Evolutionary conservation across 2,113 vertebrate genomes (phyloP).

Genomic region (Syngnathoides biaculeatus): DNA sequence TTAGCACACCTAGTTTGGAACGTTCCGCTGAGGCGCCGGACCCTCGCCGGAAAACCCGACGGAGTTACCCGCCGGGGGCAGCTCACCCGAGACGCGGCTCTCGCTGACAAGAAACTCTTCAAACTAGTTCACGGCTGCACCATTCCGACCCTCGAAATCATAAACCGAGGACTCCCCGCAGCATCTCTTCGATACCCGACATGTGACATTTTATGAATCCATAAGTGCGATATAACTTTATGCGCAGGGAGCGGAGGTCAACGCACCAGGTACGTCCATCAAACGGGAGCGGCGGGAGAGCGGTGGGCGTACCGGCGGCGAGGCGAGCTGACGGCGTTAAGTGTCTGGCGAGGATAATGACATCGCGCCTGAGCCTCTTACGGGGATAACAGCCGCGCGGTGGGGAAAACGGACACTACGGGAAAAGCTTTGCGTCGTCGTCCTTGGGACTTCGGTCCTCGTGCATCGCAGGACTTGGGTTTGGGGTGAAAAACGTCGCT

Average conservation of each 20-base stretch:
- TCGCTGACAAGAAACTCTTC: too few species aligned
- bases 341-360: constrained; percentile 12
- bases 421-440: not conserved
- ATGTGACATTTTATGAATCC: not conserved
- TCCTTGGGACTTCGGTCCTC: not conserved
- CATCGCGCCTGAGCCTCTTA: constrained; percentile 21
- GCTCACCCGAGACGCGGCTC: too few species aligned
- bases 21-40: too few species aligned
- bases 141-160: not conserved
- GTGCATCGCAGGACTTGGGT: not conserved
- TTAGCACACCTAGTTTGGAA: too few species aligned
- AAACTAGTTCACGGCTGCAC: not conserved
- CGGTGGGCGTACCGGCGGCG: constrained; percentile 14
- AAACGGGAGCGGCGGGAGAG: constrained; percentile 7
- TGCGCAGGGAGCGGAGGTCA: not conserved
- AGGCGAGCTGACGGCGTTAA: not conserved
- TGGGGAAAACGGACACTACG: constrained; percentile 1
- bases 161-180: not conserved
- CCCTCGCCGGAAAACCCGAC: not conserved
- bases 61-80: not conserved
- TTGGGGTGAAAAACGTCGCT: not conserved
- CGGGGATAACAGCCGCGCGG: constrained; percentile 16
- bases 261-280: not conserved
- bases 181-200: not conserved
- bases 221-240: not conserved